Base-by-base conservation (phyloP, 2,797 vertebrate genomes). In the Esox lucius region DNA sequence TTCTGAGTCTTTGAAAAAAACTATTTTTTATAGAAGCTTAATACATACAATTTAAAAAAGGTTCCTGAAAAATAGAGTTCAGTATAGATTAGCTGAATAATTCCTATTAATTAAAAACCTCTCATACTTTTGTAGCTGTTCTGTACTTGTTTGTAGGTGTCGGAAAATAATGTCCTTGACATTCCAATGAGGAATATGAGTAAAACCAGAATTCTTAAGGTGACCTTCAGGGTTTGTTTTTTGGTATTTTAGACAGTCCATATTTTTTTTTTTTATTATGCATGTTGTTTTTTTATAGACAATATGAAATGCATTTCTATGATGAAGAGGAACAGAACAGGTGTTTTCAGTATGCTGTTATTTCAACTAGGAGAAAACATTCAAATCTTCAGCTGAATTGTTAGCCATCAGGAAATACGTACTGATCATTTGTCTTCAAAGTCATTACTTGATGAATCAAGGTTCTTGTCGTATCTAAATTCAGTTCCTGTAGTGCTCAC, bases 401-500 rank as follows among this genome's bases (percentile, higher is more conserved):
- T 42, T n/a, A 59, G 35, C 15, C 17, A 9, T 33, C 28, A 39
- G 16, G 65, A 26, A 13, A 28, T 66, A 24, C 24, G 46, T 68
- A 33, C 22, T 53, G 39, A 72, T 71, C 56, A 35, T 48, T 48
- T 62, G 2, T 48, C 17, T 24, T 26, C 28, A 59, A 68, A 48
- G 24, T 12, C 51, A 48, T 68, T 75, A n/a, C 13, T 70, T 42
- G 19, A 42, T 17, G 26, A 35, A 71, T 56, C 46, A 17, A 24
- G 35, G 9, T 70, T 75, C 71, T 79, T 81, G 79, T 75, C 70
- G 53, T 74, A 78, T 87, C 83, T 78, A 74, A 67, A 80, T 82
- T 82, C 74, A 56, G 71, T 68, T 62, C 76, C 81, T 79, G 76
- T 79, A 73, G 68, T 81, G 78, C 72, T 83, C 81, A 84, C 85